Percentiles rank a stretch among this genome's conserved stretches.
Conservation (phyloP, 2,113 vertebrate genomes). For the Cynocephalus volans region DNA sequence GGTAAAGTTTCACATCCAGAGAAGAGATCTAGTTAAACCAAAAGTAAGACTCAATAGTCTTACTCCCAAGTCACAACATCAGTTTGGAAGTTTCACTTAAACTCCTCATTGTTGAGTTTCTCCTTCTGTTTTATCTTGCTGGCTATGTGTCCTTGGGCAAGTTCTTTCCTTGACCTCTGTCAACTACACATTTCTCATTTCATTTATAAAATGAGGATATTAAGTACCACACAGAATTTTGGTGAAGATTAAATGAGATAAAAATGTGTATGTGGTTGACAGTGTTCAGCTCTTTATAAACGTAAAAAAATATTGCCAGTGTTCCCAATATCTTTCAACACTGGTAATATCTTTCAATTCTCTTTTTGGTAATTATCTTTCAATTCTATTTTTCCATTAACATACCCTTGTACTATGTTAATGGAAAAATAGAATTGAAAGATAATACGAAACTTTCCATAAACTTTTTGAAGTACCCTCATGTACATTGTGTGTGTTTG, state of each 20-base stretch:
- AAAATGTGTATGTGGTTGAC: not conserved
- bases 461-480: too few species aligned
- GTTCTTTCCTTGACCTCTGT: constrained; percentile 33
- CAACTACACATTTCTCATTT: not conserved
- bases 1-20: not conserved
- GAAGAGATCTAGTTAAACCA: not conserved
- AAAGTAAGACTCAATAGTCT: not conserved
- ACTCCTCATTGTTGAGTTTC: not conserved
- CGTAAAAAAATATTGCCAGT: not conserved
- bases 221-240: not conserved
- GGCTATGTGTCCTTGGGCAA: not conserved
- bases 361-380: too few species aligned
- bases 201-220: constrained; percentile 27
- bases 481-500: not conserved
- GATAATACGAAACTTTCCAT: too few species aligned
- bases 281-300: constrained; percentile 1
- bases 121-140: not conserved
- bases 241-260: constrained; percentile 45
- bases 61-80: not conserved
- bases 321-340: not conserved
- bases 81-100: not conserved
- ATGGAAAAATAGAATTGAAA: too few species aligned
- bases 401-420: too few species aligned
- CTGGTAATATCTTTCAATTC: too few species aligned
- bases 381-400: too few species aligned